A percentile compares a stretch with the other conserved stretches of the same genome.
phyloP scores from a whole-genome alignment of 1,140 invertebrate genomes.

The Scaptomyza hsui region DNA sequence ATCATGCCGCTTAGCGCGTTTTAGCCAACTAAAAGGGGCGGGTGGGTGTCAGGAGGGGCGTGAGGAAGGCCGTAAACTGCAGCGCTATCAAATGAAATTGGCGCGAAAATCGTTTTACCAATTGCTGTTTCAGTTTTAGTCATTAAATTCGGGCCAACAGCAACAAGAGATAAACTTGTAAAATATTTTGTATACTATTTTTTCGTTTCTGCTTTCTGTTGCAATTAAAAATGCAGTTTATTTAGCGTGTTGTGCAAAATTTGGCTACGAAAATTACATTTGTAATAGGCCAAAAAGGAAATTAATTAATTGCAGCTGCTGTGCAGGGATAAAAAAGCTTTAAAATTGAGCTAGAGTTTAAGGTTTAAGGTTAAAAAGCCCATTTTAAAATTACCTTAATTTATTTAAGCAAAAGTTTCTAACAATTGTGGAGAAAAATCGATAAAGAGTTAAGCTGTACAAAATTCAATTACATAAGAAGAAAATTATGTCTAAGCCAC shows the following conservation, averaged over 20 bases:
- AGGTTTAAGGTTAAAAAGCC: too few species aligned
- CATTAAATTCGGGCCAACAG: slow-evolving; percentile 56
- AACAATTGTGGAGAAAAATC: too few species aligned
- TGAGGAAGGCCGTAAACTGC: slow-evolving; percentile 22
- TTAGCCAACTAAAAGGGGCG: slow-evolving; percentile 2
- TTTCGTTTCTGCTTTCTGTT: slow-evolving; percentile 15
- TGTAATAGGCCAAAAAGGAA: slow-evolving; percentile 6
- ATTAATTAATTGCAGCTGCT: not conserved
- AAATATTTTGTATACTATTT: slow-evolving; percentile 13
- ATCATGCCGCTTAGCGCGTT: slow-evolving; percentile 44
- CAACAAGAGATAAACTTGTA: slow-evolving; percentile 23
- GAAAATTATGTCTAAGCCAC: not conserved
- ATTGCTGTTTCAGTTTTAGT: slow-evolving; percentile 72
- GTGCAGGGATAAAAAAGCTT: not conserved
- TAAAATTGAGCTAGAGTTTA: too few species aligned
- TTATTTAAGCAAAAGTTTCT: too few species aligned
- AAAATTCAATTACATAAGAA: too few species aligned
- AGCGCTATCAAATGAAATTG: slow-evolving; percentile 74
- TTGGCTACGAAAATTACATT: slow-evolving; percentile 5
- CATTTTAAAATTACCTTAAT: too few species aligned
- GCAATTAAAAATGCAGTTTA: slow-evolving; percentile 44
- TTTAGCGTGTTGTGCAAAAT: slow-evolving; percentile 16
- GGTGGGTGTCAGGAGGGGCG: not conserved
- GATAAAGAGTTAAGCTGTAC: too few species aligned
- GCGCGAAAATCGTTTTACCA: slow-evolving; percentile 79